Evolutionary conservation across 2,888 invertebrate genomes (phyloP).

Genomic region (Patella caerulea): DNA sequence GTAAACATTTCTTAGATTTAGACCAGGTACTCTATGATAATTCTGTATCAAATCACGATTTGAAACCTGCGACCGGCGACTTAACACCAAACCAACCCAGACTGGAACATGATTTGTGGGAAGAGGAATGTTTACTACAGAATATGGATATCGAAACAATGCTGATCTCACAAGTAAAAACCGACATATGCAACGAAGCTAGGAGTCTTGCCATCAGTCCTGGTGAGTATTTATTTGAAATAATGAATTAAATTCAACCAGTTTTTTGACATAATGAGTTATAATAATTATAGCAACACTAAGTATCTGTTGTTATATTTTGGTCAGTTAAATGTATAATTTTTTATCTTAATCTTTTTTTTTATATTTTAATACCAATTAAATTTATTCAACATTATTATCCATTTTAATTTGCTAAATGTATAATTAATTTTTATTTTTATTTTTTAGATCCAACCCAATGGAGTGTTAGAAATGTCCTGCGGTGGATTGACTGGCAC

Average conservation of each 20-base stretch:
- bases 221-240: neutral
- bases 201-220: neutral
- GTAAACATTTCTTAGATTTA: neutral
- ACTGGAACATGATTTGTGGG: neutral
- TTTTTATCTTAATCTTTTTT: neutral
- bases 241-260: too few species aligned
- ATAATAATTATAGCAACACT: too few species aligned
- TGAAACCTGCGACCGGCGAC: too few species aligned
- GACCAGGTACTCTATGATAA: neutral
- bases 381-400: neutral
- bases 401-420: too few species aligned
- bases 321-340: neutral
- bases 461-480: slow-evolving; percentile 85
- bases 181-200: slow-evolving; percentile 15
- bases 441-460: slow-evolving; percentile 83
- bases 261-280: too few species aligned
- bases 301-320: too few species aligned
- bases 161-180: neutral
- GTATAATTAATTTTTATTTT: neutral
- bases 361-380: too few species aligned
- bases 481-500: slow-evolving; percentile 90
- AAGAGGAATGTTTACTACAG: neutral
- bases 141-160: neutral
- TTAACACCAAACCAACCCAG: too few species aligned
- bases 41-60: neutral